A percentile compares a stretch with the other conserved stretches of the same genome.
Evolutionary conservation across 2,888 invertebrate genomes (phyloP).

Genomic region (Malthinus flaveolus): DNA sequence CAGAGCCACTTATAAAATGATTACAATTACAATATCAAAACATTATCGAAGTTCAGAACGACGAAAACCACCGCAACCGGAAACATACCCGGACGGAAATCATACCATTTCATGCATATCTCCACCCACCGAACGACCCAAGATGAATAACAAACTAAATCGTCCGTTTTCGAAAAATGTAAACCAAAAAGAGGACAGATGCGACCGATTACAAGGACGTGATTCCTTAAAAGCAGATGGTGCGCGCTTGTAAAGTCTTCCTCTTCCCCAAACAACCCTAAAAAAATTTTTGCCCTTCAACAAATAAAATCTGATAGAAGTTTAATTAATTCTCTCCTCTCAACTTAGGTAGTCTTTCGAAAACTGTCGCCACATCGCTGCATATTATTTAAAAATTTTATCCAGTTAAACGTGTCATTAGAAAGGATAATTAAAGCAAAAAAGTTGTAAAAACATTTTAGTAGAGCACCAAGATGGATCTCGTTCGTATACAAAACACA

Average conservation of each 20-base stretch:
- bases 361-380: too few relatives aligned
- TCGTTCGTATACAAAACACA: not conserved
- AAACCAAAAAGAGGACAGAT: not conserved
- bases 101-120: constrained; percentile 36
- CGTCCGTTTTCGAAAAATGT: not conserved
- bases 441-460: too few relatives aligned
- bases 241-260: constrained; percentile 24
- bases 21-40: not conserved
- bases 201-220: not conserved
- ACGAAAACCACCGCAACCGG: constrained; percentile 7
- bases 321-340: too few relatives aligned
- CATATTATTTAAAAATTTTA: too few relatives aligned
- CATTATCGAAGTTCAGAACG: constrained; percentile 1
- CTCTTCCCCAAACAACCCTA: constrained; percentile 4
- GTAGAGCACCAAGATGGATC: too few relatives aligned
- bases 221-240: constrained; percentile 30
- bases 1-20: not conserved
- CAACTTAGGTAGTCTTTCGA: too few relatives aligned
- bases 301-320: too few relatives aligned
- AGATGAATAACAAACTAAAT: not conserved
- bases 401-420: too few relatives aligned
- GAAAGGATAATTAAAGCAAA: too few relatives aligned
- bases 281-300: too few relatives aligned
- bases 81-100: constrained; percentile 35
- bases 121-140: constrained; percentile 29